Evolutionary conservation across 2,888 invertebrate genomes (phyloP).

Genomic region (Spisula subtruncata): DNA sequence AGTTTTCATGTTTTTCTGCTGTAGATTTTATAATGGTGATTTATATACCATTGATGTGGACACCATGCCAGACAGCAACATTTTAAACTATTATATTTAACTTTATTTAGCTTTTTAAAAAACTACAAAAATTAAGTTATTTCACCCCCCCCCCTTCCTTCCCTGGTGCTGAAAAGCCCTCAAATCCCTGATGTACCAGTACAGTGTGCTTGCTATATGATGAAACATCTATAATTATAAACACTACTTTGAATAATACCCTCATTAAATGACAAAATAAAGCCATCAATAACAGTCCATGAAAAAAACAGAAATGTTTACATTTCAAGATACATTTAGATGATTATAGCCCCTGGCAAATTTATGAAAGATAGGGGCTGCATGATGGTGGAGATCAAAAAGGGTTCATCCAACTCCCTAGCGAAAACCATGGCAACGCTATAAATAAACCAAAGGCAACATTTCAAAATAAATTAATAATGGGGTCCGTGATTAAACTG

Average conservation of each 20-base stretch:
- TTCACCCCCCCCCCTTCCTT: too few species aligned
- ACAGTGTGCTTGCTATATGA: not conserved
- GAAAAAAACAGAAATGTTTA: not conserved
- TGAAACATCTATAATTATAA: not conserved
- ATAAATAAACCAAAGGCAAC: not conserved
- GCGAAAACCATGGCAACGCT: not conserved
- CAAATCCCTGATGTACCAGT: not conserved
- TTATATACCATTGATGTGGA: too few species aligned
- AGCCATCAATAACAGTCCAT: not conserved
- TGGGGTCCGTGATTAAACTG: too few species aligned
- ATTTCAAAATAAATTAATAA: too few species aligned
- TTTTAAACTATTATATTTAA: too few species aligned
- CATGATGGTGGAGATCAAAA: not conserved
- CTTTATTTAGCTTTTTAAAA: too few species aligned
- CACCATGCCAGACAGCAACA: too few species aligned
- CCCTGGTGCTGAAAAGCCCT: too few species aligned
- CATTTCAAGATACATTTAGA: not conserved
- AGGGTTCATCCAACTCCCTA: not conserved
- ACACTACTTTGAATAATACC: not conserved
- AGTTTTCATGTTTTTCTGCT: too few species aligned
- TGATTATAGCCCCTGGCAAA: not conserved
- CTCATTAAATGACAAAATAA: not conserved
- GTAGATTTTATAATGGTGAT: too few species aligned
- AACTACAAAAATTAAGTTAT: too few species aligned
- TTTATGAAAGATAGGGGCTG: constrained; percentile 15